Base-by-base conservation (phyloP, 2,797 vertebrate genomes). In the Mionectes olivaceus region DNA sequence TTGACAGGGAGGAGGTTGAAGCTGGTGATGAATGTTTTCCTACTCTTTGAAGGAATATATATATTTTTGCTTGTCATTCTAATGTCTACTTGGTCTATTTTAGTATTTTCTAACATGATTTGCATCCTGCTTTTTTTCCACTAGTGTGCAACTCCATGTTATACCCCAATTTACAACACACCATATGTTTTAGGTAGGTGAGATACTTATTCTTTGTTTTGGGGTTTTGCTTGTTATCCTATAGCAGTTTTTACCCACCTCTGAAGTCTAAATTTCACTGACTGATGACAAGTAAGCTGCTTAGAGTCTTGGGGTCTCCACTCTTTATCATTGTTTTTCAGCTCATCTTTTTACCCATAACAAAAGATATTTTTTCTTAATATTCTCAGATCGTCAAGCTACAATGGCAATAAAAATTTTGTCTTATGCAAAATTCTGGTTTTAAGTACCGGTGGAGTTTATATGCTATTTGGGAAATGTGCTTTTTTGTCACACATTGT, bases 251-350 rank as follows among this genome's bases (percentile, higher is more conserved):
- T 83, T 82, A 11, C 16, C 21, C 10, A 27, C 2, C 4, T 85
- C n/a, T 9, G 6, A 22, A 56, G 22, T 49, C 27, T 55, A 1
- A 3, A 4, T 73, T 90, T 83, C 33, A 55, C 12, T 88, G 39
- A 35, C 4, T 6, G 11, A 50, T 4, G 9, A 64, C 32, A 1
- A 1, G 2, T 56, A 35, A 78, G 14, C 35, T 46, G 5, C 3
- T 1, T 32, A 27, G 19, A 61, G 28, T 43, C n/a, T 27, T 53
- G 32, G 5, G 11, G 16, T 14, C 49, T 28, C 18, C 44, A 33
- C 35, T 13, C 19, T 83, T 46, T 19, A 28, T 4, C 25, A 12
- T 28, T 2, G 1, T 68, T 81, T 74, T 64, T 33, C 75, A 64
- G 10, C 50, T 84, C 6, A 33, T 24, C 3, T n/a, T 78, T 90